phyloP scores from a whole-genome alignment of 2,888 invertebrate genomes.

The Luffia ferchaultella region DNA sequence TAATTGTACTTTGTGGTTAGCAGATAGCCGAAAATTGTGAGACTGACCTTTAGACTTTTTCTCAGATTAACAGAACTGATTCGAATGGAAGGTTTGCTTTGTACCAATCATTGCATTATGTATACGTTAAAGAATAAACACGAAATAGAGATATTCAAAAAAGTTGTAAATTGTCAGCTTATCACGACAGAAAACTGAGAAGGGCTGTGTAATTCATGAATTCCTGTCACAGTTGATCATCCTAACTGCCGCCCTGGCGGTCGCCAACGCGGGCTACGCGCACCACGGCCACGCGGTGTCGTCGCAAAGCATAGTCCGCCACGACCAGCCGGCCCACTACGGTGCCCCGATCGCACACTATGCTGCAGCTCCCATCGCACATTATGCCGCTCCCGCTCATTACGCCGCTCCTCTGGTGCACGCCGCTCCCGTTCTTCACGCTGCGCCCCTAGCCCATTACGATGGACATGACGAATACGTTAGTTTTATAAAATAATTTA shows the following conservation, averaged over 20 bases:
- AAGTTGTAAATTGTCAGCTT: background rate
- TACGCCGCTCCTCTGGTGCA: conserved; percentile 7
- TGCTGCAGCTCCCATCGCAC: conserved; percentile 3
- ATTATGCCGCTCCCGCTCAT: conserved; percentile 4
- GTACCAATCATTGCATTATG: too few relatives aligned
- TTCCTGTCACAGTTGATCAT: conserved; percentile 23
- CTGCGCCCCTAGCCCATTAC: too few relatives aligned
- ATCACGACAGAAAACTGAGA: too few relatives aligned
- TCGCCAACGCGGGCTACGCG: conserved; percentile 29
- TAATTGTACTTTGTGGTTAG: too few relatives aligned
- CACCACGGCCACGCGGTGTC: conserved; percentile 12
- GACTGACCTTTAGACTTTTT: too few relatives aligned
- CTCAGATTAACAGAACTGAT: too few relatives aligned
- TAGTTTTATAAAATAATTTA: too few relatives aligned
- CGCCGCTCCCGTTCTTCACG: conserved; percentile 1
- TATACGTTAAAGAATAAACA: background rate
- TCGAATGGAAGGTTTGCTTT: too few relatives aligned
- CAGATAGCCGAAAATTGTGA: too few relatives aligned
- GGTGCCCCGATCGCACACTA: conserved; percentile 5
- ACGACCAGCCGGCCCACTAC: conserved; percentile 12
- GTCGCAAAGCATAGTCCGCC: conserved; percentile 12
- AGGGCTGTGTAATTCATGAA: background rate
- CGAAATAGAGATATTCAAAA: background rate
- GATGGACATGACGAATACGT: background rate
- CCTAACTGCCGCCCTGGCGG: conserved; percentile 27